Evolutionary conservation across 2,113 vertebrate genomes (phyloP).

Genomic region (Ceyx margarethae): DNA sequence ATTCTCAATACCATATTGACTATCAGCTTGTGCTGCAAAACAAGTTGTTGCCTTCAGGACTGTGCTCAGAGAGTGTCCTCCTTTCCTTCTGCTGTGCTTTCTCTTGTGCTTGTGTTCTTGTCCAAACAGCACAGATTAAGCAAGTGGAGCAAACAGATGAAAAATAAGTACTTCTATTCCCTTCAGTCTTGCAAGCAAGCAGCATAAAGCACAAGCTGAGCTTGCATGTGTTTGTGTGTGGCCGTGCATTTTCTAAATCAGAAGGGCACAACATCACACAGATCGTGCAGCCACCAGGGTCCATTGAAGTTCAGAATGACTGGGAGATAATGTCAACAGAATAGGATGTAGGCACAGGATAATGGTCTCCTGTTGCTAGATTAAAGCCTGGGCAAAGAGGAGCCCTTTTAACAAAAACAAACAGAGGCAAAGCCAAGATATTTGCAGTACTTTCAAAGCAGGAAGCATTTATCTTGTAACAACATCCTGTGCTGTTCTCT

Average conservation of each 20-base stretch:
- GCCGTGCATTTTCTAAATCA: background rate
- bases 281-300: background rate
- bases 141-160: background rate
- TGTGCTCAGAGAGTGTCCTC: background rate
- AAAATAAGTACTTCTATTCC: background rate
- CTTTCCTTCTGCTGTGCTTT: background rate
- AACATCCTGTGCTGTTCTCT: slow-evolving; percentile 4
- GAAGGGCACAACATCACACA: background rate
- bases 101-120: background rate
- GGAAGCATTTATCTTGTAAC: slow-evolving; percentile 36
- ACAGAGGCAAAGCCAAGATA: background rate
- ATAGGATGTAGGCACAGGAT: background rate
- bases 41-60: background rate
- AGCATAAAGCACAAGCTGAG: background rate
- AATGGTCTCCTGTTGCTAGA: slow-evolving; percentile 58
- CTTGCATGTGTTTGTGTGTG: background rate
- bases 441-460: slow-evolving; percentile 42
- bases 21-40: background rate
- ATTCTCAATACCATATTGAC: background rate
- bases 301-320: background rate
- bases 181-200: background rate
- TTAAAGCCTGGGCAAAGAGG: slow-evolving; percentile 51
- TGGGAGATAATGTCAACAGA: background rate
- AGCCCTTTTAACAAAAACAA: slow-evolving; percentile 36
- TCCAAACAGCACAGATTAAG: background rate